A percentile compares a stretch with the other conserved stretches of the same genome.
These are phyloP conservation scores for Plutella xylostella DNA, from an alignment of 2,888 invertebrate genomes.

Conservation along the genomic window DNA sequence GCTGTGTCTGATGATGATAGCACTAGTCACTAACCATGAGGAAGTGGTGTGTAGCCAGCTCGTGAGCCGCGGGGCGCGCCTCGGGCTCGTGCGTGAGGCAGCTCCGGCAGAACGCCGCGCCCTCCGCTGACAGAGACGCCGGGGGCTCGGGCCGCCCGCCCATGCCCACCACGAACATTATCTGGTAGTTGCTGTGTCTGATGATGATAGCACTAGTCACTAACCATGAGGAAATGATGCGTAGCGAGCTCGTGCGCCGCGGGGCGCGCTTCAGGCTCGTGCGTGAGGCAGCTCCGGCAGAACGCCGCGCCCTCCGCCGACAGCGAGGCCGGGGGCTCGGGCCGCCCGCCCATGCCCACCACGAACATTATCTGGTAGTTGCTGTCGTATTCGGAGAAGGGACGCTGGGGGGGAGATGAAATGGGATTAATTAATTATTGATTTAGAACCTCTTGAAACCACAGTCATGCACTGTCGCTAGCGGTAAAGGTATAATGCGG, in stretches of 20 bases:
- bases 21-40: too few relatives aligned
- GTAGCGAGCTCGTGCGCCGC: slow-evolving; percentile 77
- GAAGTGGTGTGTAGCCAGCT: slow-evolving; percentile 82
- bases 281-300: slow-evolving; percentile 81
- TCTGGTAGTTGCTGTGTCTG: neutral
- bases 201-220: neutral
- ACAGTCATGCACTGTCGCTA: too few relatives aligned
- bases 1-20: too few relatives aligned
- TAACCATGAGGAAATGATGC: slow-evolving; percentile 80
- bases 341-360: slow-evolving; percentile 92
- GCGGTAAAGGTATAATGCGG: too few relatives aligned
- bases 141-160: slow-evolving; percentile 86
- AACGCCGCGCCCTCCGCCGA: slow-evolving; percentile 88
- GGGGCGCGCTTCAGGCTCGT: slow-evolving; percentile 86
- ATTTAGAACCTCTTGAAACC: too few relatives aligned
- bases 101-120: slow-evolving; percentile 79
- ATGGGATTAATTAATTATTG: too few relatives aligned
- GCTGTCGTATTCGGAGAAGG: slow-evolving; percentile 93
- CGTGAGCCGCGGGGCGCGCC: slow-evolving; percentile 75
- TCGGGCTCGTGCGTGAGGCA: slow-evolving; percentile 89
- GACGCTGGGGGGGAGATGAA: slow-evolving; percentile 74
- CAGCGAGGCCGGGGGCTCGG: slow-evolving; percentile 78
- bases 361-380: slow-evolving; percentile 96
- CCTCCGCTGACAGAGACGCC: slow-evolving; percentile 81
- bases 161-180: slow-evolving; percentile 94